Evolutionary conservation across 2,888 invertebrate genomes (phyloP), one percentile per base, ranked within the genome.

Genomic region (Drosophila putrida): DNA sequence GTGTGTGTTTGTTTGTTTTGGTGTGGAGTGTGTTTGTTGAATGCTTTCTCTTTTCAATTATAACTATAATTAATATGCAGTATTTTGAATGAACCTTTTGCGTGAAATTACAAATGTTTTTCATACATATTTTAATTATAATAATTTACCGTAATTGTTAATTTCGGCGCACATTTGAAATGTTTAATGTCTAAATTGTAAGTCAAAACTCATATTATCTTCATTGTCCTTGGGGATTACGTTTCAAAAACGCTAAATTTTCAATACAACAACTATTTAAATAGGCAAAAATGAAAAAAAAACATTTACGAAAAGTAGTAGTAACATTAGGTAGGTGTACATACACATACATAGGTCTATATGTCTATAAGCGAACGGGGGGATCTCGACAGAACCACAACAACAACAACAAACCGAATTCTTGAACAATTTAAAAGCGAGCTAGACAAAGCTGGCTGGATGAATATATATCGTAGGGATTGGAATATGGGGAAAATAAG

Each of bases 191-290:
- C 75, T 81, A 80, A 80, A 78, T 76, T 73, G 78, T 83, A 86
- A 86, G 86, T 83, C 83, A 82, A 82, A 82, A 86, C 86, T 86
- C 86, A 63, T 83, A 69, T 74, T 78, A 64, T 80, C 68, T 79
- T 79, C 71, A 75, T 79, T 84, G 71, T 76, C 78, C 70, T 71
- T 71, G 71, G 71, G 54, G 57, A 69, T 62, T 59, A 68, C 82
- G 85, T 85, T 85, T 85, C 75, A 84, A 75, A 85, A 87, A 85
- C 85, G 82, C 66, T 75, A 58, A 76, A 75, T 79, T 82, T 76
- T 76, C 66, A 84, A 75, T 84, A 87, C 84, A 85, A 86, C 81
- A 84, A 82, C 78, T 80, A 80, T 71, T 28, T 55, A 64, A 82
- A 82, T 70, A 72, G 64, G 76, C 66, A 72, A 73, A 74, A 46